Percentiles rank a stretch among this genome's conserved stretches.
These are phyloP conservation scores for Anoura caudifer DNA, from an alignment of 2,113 vertebrate species.

Conservation along the genomic window DNA sequence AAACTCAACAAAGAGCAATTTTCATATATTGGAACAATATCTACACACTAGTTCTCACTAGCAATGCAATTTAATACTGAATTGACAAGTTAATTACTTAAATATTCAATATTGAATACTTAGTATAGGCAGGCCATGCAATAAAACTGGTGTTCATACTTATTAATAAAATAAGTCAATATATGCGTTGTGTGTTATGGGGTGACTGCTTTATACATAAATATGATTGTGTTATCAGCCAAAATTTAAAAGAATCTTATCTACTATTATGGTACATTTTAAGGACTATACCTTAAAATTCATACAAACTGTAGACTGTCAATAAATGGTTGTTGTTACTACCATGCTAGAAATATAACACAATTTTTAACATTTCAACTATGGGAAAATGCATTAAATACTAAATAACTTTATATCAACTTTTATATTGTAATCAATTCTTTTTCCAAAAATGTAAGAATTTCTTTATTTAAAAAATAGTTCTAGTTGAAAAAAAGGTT, in stretches of 20 bases:
- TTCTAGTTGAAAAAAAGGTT: not conserved
- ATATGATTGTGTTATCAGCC: not conserved
- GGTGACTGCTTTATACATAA: not conserved
- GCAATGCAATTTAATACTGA: not conserved
- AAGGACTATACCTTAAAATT: not conserved
- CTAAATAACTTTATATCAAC: not conserved
- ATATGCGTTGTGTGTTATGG: not conserved
- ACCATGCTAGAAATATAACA: not conserved
- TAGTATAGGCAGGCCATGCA: no score
- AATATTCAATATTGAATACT: not conserved
- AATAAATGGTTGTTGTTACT: not conserved
- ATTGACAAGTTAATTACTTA: not conserved
- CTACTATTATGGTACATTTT: not conserved
- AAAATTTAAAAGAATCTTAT: not conserved
- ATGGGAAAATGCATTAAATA: not conserved
- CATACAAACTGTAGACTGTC: not conserved
- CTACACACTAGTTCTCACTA: not conserved
- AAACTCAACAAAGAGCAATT: not conserved
- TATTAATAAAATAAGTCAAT: not conserved
- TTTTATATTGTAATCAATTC: not conserved
- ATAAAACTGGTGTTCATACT: not conserved
- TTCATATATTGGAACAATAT: not conserved
- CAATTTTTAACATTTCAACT: not conserved
- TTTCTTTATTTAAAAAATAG: not conserved
- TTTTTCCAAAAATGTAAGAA: not conserved